phyloP scores from a whole-genome alignment of 1,140 invertebrate genomes.

The Physella acuta region DNA sequence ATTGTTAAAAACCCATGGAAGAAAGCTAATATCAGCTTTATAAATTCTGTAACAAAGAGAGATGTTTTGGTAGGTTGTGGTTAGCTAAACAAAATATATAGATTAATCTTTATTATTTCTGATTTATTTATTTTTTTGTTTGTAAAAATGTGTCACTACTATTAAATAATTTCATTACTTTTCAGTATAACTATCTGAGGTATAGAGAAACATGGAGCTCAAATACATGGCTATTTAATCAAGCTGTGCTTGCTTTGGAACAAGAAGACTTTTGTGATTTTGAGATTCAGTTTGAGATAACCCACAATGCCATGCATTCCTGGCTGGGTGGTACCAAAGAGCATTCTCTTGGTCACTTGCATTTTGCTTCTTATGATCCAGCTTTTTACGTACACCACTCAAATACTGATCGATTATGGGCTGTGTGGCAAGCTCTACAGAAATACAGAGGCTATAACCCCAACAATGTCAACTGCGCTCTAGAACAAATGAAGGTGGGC shows the following conservation, averaged over 20 bases:
- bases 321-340: slow-evolving; percentile 29
- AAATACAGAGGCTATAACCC: slow-evolving; percentile 27
- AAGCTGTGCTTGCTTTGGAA: slow-evolving; percentile 31
- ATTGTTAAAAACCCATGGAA: slow-evolving; percentile 23
- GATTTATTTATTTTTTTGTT: not conserved
- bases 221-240: slow-evolving; percentile 31
- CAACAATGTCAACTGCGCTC: slow-evolving; percentile 32
- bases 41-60: not conserved
- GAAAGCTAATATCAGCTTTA: slow-evolving; percentile 19
- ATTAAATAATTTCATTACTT: not conserved
- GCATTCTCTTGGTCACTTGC: slow-evolving; percentile 29
- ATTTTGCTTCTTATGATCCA: slow-evolving; percentile 34
- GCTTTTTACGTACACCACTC: slow-evolving; percentile 32
- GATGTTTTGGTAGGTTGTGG: slow-evolving; percentile 5
- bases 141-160: not conserved
- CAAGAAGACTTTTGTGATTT: slow-evolving; percentile 38
- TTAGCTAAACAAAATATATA: not conserved
- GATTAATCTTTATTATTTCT: not conserved
- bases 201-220: slow-evolving; percentile 16
- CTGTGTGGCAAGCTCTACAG: slow-evolving; percentile 34
- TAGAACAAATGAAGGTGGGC: slow-evolving; percentile 27
- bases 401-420: slow-evolving; percentile 30
- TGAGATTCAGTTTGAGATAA: slow-evolving; percentile 26
- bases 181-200: not conserved
- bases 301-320: slow-evolving; percentile 32